Evolutionary conservation across 2,113 vertebrate species (phyloP).

Genomic region (Scortum barcoo): DNA sequence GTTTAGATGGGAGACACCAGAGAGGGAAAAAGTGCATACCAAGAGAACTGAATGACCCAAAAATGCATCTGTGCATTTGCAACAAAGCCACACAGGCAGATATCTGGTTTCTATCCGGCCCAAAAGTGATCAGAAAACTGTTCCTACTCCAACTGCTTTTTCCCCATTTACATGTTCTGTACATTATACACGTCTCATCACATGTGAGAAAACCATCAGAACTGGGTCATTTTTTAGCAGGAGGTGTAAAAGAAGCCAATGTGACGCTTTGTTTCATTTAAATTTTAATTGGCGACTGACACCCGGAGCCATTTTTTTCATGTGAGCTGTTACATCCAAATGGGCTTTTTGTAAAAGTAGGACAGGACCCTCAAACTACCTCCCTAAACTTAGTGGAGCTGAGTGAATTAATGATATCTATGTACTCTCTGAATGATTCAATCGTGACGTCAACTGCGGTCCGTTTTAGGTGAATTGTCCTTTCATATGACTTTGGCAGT

Average conservation of each 20-base stretch:
- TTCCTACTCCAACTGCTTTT: conserved; percentile 1
- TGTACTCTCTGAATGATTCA: background rate
- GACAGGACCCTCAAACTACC: no score
- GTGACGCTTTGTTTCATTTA: background rate
- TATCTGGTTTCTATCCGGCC: background rate
- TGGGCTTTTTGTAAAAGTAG: background rate
- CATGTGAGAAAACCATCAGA: background rate
- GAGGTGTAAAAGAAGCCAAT: background rate
- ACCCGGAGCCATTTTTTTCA: background rate
- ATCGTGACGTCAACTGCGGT: no score
- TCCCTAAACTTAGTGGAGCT: background rate
- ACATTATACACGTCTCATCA: background rate
- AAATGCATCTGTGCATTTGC: conserved; percentile 54
- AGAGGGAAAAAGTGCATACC: conserved; percentile 53
- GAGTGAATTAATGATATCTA: no score
- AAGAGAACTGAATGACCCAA: conserved; percentile 64
- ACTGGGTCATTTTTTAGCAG: background rate
- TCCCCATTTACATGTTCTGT: background rate
- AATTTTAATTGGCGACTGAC: background rate
- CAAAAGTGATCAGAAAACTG: background rate
- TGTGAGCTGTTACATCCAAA: background rate
- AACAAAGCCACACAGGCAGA: conserved; percentile 1
- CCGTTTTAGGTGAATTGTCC: background rate
- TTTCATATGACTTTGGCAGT: conserved; percentile 18
- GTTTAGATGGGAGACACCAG: conserved; percentile 61